Percentiles rank a stretch among this genome's conserved stretches.
These are phyloP conservation scores for Poeciliopsis prolifica DNA, from an alignment of 2,113 vertebrate species.

Conservation along the genomic window DNA sequence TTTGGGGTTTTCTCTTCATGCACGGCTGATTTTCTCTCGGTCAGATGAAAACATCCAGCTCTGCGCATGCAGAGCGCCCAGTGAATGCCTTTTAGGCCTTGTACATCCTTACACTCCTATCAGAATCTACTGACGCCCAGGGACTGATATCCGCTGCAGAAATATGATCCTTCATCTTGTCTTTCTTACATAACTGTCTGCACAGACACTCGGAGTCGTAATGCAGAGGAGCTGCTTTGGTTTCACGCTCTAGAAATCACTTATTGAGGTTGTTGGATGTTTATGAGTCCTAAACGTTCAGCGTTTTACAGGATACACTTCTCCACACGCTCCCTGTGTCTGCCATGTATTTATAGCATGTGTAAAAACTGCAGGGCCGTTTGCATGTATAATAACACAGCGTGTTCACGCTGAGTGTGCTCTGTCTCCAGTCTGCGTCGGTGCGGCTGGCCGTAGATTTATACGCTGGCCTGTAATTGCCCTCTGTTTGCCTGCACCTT, in stretches of 20 bases:
- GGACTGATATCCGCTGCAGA: constrained; percentile 43
- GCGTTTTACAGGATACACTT: constrained; percentile 19
- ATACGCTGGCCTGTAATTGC: constrained; percentile 45
- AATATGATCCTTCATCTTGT: constrained; percentile 23
- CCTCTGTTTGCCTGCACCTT: constrained; percentile 61
- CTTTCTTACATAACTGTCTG: constrained; percentile 32
- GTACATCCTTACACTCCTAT: constrained; percentile 26
- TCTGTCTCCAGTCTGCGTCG: constrained; percentile 31
- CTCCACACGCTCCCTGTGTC: constrained; percentile 23
- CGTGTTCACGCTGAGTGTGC: constrained; percentile 16
- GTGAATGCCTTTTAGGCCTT: constrained; percentile 42
- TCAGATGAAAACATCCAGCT: constrained; percentile 5
- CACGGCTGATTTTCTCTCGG: constrained; percentile 12
- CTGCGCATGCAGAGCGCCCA: constrained; percentile 35
- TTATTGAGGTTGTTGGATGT: constrained; percentile 17
- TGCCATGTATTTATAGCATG: constrained; percentile 59
- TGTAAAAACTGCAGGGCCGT: constrained; percentile 46
- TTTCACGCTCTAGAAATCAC: constrained; percentile 12
- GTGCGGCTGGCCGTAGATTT: constrained; percentile 44
- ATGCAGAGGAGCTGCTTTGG: constrained; percentile 10
- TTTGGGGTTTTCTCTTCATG: constrained; percentile 11
- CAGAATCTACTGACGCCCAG: constrained; percentile 33
- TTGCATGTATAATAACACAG: constrained; percentile 63
- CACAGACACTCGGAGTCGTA: constrained; percentile 6
- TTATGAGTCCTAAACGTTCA: constrained; percentile 28